Evolutionary conservation across 2,113 vertebrate genomes (phyloP), one percentile per base, ranked within the genome.

Genomic region (Cisticola juncidis): DNA sequence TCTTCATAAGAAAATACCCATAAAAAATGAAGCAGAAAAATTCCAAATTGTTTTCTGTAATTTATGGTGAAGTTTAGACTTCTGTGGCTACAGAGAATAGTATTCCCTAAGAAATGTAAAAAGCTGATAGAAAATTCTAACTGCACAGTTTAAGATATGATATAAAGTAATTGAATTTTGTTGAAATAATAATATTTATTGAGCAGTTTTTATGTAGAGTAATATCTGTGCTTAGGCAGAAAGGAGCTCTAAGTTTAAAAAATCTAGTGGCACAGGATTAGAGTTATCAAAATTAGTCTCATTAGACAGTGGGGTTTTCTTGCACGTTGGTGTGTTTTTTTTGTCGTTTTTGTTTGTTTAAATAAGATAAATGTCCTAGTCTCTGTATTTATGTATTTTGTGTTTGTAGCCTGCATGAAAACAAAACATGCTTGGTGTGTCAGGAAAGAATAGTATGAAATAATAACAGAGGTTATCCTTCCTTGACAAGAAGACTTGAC

Each of bases 401-500:
- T 76, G 10, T 85, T 76, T 85, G 77, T 89, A 79, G 47, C 50
- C 85, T 90, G 15, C 64, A 48, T 87, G 92, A 81, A 86, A 96
- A 80, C 24, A 91, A 91, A 85, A 70, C 56, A 42, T 4, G 2
- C 83, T 53, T 70, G 44, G 25, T 25, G 29, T 69, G 5, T 95
- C 68, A 88, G 58, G 45, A 66, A 76, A 50, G 35, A 88, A 73
- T 58, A 60, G 56, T 82, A 84, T 87, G 65, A 93, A 80, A 86
- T 84, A 88, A 66, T 82, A 95, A 88, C 47, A 5, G 16, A 70
- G 80, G 56, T 83, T 91, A 51, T 70, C 74, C 64, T 94, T 86
- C 88, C 81, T 70, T 94, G 93, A 93, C 73, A 93, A 72, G 62
- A 78, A 76, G 64, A 92, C 7, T 4, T 90, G 85, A 82, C 24